Base-by-base conservation (phyloP, 92 coral and sea anemone genomes). In the Diadumene lineata region DNA sequence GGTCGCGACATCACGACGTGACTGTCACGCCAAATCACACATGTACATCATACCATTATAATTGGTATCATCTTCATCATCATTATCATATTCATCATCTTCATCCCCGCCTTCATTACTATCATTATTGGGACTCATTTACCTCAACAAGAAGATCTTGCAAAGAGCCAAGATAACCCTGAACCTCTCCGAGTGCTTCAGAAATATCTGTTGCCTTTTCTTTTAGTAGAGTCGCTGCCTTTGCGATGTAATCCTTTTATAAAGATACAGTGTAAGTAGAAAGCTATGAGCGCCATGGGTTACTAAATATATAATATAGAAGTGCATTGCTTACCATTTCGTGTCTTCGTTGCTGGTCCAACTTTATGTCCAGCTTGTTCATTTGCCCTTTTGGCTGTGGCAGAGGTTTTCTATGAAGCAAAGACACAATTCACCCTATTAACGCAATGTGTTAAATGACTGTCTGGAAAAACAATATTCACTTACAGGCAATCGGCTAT, bases 201-300 rank as follows among this genome's bases (percentile, higher is more conserved):
- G 85, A 82, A 17, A 94, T 89, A 62, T 86, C 92, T 43, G 96
- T 93, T 21, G 98, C 98, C 43, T 87, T 78, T 64, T 91, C 92
- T 62, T 84, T 88, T 33, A 92, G 70, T 28, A 77, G 80, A 0
- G 73, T 62, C 15, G 93, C 93, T 60, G 88, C 94, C 24, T 31
- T 73, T 38, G 66, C 85, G 26, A 91, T 80, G 21, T 62, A 80
- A 21, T 44, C 66, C 97, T 91, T 60, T 44, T 24, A 30, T 50
- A 16, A 50, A 23, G 29, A 0, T 7, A 50, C 27, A 66, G 50
- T n/a, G n/a, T n/a, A n/a, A n/a, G n/a, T n/a, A n/a, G n/a, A n/a
- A n/a, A n/a, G n/a, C n/a, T n/a, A n/a, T n/a, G n/a, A n/a, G n/a
- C n/a, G n/a, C n/a, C n/a, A n/a, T n/a, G n/a, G n/a, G n/a, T n/a